Conservation (phyloP, 2,888 invertebrate genomes). For the Punctoribates punctum region DNA sequence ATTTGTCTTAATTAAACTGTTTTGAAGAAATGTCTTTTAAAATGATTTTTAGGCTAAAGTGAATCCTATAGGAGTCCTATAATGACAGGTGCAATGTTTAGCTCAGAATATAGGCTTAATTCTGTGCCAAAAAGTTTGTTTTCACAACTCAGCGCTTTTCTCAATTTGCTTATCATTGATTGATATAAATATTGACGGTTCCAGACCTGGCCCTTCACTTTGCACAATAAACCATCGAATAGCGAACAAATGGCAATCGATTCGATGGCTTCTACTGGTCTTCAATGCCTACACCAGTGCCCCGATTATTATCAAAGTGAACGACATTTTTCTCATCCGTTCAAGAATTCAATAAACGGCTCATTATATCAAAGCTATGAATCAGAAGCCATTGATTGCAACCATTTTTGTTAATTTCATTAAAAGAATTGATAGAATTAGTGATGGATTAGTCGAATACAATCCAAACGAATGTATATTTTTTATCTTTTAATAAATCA, state of each 20-base stretch:
- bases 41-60: neutral
- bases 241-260: neutral
- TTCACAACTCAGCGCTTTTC: neutral
- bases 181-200: neutral
- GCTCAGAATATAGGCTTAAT: neutral
- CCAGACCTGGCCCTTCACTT: constrained; percentile 31
- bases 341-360: neutral
- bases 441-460: too few relatives aligned
- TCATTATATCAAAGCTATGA: neutral
- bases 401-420: neutral
- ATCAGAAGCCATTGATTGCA: neutral
- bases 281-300: neutral
- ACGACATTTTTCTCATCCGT: neutral
- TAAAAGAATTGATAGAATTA: neutral
- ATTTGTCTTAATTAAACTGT: too few relatives aligned
- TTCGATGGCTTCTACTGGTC: neutral
- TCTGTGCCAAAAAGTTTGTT: neutral
- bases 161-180: neutral
- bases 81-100: constrained; percentile 3
- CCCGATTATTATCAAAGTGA: constrained; percentile 9
- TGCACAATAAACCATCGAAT: constrained; percentile 4
- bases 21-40: too few relatives aligned
- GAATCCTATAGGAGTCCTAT: neutral
- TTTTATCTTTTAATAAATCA: too few relatives aligned
- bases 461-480: too few relatives aligned